Base-by-base conservation (phyloP, 2,797 vertebrate species). In the Pangasius sanitwongsei region DNA sequence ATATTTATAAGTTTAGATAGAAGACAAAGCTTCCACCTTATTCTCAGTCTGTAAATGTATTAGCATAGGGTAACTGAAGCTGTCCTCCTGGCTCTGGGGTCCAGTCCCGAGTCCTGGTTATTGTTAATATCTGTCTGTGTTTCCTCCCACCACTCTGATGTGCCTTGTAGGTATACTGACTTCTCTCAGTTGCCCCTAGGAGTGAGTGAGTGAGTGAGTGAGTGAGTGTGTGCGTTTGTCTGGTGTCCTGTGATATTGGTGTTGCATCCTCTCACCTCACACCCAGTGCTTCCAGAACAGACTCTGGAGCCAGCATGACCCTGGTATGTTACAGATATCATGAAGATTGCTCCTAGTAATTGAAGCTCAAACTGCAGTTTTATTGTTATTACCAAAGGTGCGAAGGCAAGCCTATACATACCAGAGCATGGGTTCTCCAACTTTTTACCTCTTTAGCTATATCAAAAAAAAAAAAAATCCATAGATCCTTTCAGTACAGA, bases 341-440 rank as follows among this genome's bases (percentile, higher is more conserved):
- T 61, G 34, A 78, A 53, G 23, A 75, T 75, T 67, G 28, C 65
- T 67, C n/a, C 65, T 31, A 67, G n/a, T 67, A n/a, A 67, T 67
- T 67, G 37, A 25, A 74, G 70, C 37, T 74, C 70, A 74, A 41
- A 74, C 37, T 80, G 31, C 31, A 59, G 31, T 37, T 87, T 70
- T 87, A 67, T 37, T 80, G n/a, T 81, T 65, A 57, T 87, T 59
- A 70, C 65, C 53, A 41, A 53, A 44, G 16, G 31, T n/a, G 37
- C 50, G 57, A 53, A 48, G 48, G 34, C 34, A 57, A 72, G 78
- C 65, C 50, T 59, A n/a, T 41, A 23, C 86, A 70, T 82, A 15
- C n/a, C 70, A 28, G 48, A 44, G 34, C 20, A 41, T 59, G 23
- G 50, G 25, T 61, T 82, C 55, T 82, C 55, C 31, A 41, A 41